These are phyloP conservation scores for Lepidotrigona ventralis DNA, from an alignment of 1,140 invertebrate genomes.

Conservation along the genomic window DNA sequence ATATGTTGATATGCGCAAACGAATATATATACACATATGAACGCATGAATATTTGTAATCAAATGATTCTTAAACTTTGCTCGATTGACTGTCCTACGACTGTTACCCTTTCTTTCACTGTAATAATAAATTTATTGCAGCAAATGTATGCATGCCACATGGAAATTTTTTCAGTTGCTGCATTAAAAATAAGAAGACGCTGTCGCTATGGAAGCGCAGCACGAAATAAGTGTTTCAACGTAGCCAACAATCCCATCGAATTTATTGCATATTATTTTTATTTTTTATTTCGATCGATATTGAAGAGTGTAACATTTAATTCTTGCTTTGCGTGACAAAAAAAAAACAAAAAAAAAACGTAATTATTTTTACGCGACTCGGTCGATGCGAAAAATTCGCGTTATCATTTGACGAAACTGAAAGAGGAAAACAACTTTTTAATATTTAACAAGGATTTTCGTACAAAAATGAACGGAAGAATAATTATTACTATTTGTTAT, in stretches of 20 bases:
- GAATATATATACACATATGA: neutral
- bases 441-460: neutral
- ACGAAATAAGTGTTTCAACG: neutral
- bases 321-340: neutral
- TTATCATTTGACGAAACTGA: neutral
- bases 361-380: neutral
- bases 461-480: neutral
- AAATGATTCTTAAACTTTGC: neutral
- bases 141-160: neutral
- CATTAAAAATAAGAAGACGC: neutral
- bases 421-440: neutral
- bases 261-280: neutral
- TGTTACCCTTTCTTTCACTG: neutral
- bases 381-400: neutral
- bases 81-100: neutral
- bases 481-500: neutral
- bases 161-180: neutral
- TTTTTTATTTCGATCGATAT: conserved; percentile 41
- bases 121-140: neutral
- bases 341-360: neutral
- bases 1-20: conserved; percentile 3
- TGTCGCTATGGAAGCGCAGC: neutral
- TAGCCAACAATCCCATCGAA: neutral
- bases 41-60: neutral
- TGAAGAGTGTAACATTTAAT: neutral